phyloP scores from a whole-genome alignment of 2,113 vertebrate genomes.

The Nicator chloris region DNA sequence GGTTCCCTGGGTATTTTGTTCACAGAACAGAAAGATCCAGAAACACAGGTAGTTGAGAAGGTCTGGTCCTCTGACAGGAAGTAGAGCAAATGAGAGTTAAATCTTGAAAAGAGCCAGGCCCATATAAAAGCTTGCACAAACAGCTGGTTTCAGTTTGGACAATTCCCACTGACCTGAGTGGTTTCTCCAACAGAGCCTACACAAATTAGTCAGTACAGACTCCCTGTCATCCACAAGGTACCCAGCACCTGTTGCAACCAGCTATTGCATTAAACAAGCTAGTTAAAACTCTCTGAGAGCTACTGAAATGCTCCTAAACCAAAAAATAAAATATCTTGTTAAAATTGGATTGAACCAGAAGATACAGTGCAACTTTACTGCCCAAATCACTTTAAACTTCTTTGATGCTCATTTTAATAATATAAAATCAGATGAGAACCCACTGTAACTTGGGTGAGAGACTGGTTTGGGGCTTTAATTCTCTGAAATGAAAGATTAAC shows the following conservation, averaged over 20 bases:
- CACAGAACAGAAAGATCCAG: not conserved
- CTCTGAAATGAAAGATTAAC: not conserved
- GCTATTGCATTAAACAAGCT: not conserved
- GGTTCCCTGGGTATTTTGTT: not conserved
- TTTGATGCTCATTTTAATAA: not conserved
- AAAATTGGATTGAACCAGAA: not conserved
- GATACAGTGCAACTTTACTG: not conserved
- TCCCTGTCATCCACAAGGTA: not conserved
- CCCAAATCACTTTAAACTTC: not conserved
- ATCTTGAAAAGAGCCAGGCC: not conserved
- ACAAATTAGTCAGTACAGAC: not conserved
- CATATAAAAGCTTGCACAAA: not conserved
- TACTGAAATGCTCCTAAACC: not conserved
- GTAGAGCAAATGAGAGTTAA: not conserved
- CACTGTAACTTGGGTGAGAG: not conserved
- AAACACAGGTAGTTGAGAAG: not conserved
- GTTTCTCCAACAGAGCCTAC: not conserved
- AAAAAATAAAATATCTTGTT: not conserved
- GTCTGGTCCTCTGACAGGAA: not conserved
- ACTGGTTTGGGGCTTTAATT: not conserved
- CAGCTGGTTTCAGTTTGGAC: not conserved
- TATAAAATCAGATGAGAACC: not conserved
- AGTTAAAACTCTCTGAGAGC: not conserved
- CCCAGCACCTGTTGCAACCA: not conserved
- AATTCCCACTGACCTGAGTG: not conserved